phyloP scores from a whole-genome alignment of 2,797 vertebrate species.

The Gadopsis bispinosus region DNA sequence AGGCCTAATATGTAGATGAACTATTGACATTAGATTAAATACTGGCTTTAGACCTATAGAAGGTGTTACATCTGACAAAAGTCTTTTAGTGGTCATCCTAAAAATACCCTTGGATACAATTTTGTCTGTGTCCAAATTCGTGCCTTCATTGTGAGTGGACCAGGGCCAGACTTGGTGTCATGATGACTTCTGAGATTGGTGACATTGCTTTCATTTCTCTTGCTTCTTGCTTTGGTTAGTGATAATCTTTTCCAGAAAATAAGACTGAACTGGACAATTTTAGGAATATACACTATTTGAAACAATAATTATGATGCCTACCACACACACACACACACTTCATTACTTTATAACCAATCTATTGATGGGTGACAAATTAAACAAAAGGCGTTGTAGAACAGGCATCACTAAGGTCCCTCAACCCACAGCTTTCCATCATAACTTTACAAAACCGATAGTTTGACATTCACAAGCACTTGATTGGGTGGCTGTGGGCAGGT shows the following conservation, averaged over 20 bases:
- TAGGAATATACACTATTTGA: neutral
- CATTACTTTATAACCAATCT: neutral
- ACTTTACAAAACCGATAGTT: neutral
- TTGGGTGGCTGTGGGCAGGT: neutral
- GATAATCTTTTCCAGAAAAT: conserved; percentile 9
- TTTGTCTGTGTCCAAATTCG: conserved; percentile 6
- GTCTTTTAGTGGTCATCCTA: conserved; percentile 3
- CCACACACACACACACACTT: neutral
- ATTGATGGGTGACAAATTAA: neutral
- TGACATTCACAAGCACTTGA: neutral
- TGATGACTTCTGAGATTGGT: conserved; percentile 25
- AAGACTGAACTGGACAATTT: neutral
- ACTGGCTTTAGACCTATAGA: neutral
- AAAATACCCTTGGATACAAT: conserved; percentile 1
- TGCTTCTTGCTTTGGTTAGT: conserved; percentile 22
- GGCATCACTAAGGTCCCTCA: neutral
- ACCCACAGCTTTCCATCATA: neutral
- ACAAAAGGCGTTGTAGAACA: neutral
- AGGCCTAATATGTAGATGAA: conserved; percentile 10
- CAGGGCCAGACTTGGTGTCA: conserved; percentile 32
- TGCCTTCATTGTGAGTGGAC: conserved; percentile 25
- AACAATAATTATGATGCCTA: neutral
- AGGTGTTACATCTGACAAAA: neutral
- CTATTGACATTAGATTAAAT: conserved; percentile 1
- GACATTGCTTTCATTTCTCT: conserved; percentile 16